A percentile compares a stretch with the other conserved stretches of the same genome.
phyloP scores from a whole-genome alignment of 1,140 invertebrate species.

The Sarcophaga peregrina region DNA sequence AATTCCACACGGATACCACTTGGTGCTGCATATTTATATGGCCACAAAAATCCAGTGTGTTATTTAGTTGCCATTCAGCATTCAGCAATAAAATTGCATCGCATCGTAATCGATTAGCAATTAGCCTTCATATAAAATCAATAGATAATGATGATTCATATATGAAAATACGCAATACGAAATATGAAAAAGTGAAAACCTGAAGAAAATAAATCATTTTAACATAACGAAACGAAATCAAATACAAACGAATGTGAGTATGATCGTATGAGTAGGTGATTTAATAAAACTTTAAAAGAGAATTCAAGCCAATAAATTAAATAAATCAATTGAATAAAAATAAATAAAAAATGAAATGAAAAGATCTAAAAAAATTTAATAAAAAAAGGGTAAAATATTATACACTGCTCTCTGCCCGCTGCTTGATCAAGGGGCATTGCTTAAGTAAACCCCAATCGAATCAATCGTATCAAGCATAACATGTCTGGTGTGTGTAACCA shows the following conservation, averaged over 20 bases:
- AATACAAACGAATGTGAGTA: not conserved
- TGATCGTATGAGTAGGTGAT: not conserved
- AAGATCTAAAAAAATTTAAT: not conserved
- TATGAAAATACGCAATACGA: not conserved
- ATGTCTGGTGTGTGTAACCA: slow-evolving; percentile 18
- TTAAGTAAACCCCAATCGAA: not conserved
- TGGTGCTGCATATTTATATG: too few relatives aligned
- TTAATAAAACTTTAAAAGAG: slow-evolving; percentile 6
- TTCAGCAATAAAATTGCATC: too few relatives aligned
- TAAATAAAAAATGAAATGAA: too few relatives aligned
- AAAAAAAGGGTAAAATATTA: slow-evolving; percentile 6
- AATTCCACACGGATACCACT: too few relatives aligned
- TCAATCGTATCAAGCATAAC: not conserved
- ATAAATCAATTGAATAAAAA: slow-evolving; percentile 6
- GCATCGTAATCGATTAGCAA: too few relatives aligned
- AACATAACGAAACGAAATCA: not conserved
- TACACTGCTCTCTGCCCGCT: slow-evolving; percentile 5
- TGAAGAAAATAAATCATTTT: not conserved
- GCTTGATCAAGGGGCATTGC: not conserved
- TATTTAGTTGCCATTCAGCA: too few relatives aligned
- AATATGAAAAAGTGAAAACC: not conserved
- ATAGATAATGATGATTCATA: slow-evolving; percentile 1
- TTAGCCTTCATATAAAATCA: too few relatives aligned
- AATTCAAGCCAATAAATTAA: slow-evolving; percentile 18
- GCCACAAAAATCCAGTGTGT: too few relatives aligned